Evolutionary conservation across 2,113 vertebrate species (phyloP).

Genomic region (Gadus macrocephalus): DNA sequence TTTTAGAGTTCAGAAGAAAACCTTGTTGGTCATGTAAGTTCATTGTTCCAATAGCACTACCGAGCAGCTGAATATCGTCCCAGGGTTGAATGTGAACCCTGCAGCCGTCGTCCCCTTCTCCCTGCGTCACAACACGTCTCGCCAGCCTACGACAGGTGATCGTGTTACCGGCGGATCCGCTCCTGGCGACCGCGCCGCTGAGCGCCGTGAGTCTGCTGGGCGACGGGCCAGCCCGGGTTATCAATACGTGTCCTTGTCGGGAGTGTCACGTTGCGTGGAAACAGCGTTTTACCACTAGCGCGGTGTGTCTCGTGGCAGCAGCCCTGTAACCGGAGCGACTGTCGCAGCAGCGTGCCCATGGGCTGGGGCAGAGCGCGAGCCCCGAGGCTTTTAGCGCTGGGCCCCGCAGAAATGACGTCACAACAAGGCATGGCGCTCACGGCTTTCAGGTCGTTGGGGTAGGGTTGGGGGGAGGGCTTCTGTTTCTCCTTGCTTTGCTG

Average conservation of each 20-base stretch:
- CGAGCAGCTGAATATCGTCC: constrained; percentile 61
- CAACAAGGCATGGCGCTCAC: too few relatives aligned
- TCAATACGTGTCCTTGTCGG: constrained; percentile 37
- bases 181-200: constrained; percentile 31
- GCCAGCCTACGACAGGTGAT: constrained; percentile 32
- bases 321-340: constrained; percentile 39
- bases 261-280: constrained; percentile 60
- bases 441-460: too few relatives aligned
- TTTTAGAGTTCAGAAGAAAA: too few relatives aligned
- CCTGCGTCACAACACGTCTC: constrained; percentile 10
- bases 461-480: too few relatives aligned
- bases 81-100: constrained; percentile 38
- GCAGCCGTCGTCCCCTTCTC: constrained; percentile 6
- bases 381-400: constrained; percentile 12
- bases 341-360: constrained; percentile 3
- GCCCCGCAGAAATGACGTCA: not conserved
- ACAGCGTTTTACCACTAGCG: constrained; percentile 43
- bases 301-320: constrained; percentile 37
- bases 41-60: constrained; percentile 57
- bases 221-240: constrained; percentile 58
- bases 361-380: constrained; percentile 24
- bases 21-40: too few relatives aligned
- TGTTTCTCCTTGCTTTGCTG: too few relatives aligned
- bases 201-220: constrained; percentile 33
- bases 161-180: constrained; percentile 47